A percentile compares a stretch with the other conserved stretches of the same genome.
Conservation (phyloP, 2,113 vertebrate genomes). For the Reinhardtius hippoglossoides region DNA sequence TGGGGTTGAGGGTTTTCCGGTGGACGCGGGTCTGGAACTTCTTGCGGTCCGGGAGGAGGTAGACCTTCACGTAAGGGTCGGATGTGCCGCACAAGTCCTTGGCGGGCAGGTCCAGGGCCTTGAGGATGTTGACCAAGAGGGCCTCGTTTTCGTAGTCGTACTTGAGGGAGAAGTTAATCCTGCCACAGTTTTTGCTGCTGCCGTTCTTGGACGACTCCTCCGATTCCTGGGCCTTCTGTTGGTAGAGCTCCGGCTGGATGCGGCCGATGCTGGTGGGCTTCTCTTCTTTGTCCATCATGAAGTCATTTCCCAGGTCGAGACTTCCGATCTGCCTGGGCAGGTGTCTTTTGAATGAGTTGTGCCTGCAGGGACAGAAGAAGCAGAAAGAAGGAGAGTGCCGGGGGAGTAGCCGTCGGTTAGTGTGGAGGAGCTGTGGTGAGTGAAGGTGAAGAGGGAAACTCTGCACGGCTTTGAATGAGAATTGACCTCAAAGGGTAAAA, state of each 20-base stretch:
- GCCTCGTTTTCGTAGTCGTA: constrained; percentile 95
- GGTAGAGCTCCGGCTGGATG: constrained; percentile 95
- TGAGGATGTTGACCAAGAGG: constrained; percentile 91
- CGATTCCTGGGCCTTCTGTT: constrained; percentile 88
- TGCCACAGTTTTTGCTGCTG: constrained; percentile 89
- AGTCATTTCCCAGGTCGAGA: constrained; percentile 89
- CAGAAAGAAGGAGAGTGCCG: constrained; percentile 57
- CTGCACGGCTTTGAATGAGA: not conserved
- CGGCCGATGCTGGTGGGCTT: constrained; percentile 93
- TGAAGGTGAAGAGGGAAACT: not conserved
- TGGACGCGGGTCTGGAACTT: constrained; percentile 99
- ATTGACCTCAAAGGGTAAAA: not conserved
- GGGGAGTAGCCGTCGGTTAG: not conserved
- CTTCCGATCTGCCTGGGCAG: constrained; percentile 92
- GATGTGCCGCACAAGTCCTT: constrained; percentile 99
- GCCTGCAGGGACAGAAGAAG: constrained; percentile 85
- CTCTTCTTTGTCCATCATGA: constrained; percentile 81
- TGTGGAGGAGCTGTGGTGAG: constrained; percentile 4
- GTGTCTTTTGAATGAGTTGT: constrained; percentile 96
- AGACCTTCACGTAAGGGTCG: constrained; percentile 98
- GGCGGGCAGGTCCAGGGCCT: constrained; percentile 93
- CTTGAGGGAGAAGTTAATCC: constrained; percentile 96
- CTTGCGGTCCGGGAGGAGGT: constrained; percentile 97
- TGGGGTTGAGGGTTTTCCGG: constrained; percentile 97
- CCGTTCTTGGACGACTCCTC: constrained; percentile 89